Evolutionary conservation across 2,797 vertebrate species (phyloP).

Genomic region (Carduelis carduelis): DNA sequence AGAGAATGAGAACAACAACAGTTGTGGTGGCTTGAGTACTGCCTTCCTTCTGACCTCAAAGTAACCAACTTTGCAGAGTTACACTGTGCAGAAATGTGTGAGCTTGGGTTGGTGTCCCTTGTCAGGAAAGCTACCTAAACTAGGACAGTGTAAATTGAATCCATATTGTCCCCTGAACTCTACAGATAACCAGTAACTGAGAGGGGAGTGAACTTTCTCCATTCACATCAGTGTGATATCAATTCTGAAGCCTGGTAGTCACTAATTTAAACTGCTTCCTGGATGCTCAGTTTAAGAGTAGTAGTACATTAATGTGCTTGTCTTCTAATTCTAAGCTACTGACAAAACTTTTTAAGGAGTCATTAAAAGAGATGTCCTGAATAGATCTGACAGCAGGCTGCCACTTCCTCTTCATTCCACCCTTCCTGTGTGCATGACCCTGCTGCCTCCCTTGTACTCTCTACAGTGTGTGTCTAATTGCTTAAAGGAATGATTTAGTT

Average conservation of each 20-base stretch:
- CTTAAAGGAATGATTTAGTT: not conserved
- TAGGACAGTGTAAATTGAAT: not conserved
- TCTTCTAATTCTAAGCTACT: not conserved
- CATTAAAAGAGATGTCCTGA: not conserved
- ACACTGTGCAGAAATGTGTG: fast-evolving
- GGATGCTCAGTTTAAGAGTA: not conserved
- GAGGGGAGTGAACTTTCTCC: not conserved
- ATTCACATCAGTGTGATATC: not conserved
- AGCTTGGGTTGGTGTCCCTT: not conserved
- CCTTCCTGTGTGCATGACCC: not conserved
- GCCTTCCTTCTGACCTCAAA: not conserved
- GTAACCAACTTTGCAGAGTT: not conserved
- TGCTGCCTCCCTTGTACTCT: not conserved
- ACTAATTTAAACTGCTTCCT: not conserved
- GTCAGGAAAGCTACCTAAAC: not conserved
- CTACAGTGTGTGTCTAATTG: not conserved
- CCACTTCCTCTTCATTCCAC: not conserved
- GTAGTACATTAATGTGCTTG: not conserved
- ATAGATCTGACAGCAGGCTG: not conserved
- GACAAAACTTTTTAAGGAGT: not conserved
- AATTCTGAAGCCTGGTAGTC: not conserved
- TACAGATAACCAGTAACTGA: not conserved
- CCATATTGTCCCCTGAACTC: not conserved
- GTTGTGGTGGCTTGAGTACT: not conserved
- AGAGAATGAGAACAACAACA: not conserved